Conservation (phyloP, 2,113 vertebrate species). For the Petrocephalus microphthalmus region DNA sequence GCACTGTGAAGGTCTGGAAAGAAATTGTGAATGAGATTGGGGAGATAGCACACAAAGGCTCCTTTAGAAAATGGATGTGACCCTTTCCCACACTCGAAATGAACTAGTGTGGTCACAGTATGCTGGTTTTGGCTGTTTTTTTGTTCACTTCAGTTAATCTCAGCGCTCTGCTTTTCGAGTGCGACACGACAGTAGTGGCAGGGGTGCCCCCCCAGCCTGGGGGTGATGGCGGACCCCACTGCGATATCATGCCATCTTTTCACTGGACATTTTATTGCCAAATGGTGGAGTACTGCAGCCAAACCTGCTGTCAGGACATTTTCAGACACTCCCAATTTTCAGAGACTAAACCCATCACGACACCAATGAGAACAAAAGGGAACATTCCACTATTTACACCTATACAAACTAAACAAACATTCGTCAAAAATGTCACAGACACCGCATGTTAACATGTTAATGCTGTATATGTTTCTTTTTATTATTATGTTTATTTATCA, state of each 20-base stretch:
- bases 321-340: not conserved
- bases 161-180: slow-evolving; percentile 22
- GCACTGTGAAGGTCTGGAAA: slow-evolving; percentile 36
- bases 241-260: not conserved
- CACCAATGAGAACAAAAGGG: not conserved
- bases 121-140: slow-evolving; percentile 22
- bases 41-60: slow-evolving; percentile 31
- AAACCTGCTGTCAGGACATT: not conserved
- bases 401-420: not conserved
- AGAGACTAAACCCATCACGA: not conserved
- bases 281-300: not conserved
- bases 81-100: slow-evolving; percentile 35
- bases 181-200: not conserved
- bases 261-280: not conserved
- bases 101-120: slow-evolving; percentile 26
- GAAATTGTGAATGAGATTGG: slow-evolving; percentile 22
- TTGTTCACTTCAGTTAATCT: slow-evolving; percentile 28
- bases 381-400: not conserved
- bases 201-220: not conserved
- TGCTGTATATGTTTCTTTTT: not conserved
- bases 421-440: not conserved
- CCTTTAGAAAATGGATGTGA: slow-evolving; percentile 41
- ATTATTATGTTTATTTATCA: not conserved
- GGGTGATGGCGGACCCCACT: not conserved
- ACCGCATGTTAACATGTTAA: not conserved